Evolutionary conservation across 1,140 invertebrate species (phyloP).

Genomic region (Zaprionus capensis): DNA sequence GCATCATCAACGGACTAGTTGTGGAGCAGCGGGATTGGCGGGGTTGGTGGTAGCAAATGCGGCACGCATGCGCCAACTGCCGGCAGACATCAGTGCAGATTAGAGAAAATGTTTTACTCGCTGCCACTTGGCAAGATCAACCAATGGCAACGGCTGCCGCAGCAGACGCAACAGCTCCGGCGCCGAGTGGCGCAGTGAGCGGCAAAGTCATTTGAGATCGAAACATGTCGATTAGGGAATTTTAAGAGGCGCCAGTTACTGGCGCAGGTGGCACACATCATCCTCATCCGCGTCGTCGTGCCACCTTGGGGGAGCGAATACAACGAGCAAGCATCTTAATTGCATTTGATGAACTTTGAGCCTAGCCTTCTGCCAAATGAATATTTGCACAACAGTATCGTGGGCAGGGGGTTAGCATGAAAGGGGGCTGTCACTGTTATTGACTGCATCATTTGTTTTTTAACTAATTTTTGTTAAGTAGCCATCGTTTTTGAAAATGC

Average conservation of each 20-base stretch:
- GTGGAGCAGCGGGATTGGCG: conserved; percentile 4
- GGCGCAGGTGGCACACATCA: conserved; percentile 76
- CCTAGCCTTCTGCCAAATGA: conserved; percentile 55
- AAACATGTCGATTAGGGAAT: conserved; percentile 84
- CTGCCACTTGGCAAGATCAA: conserved; percentile 51
- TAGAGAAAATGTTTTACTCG: conserved; percentile 81
- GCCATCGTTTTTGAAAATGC: neutral
- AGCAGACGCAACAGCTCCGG: neutral
- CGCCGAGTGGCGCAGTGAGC: conserved; percentile 34
- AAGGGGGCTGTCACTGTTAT: neutral
- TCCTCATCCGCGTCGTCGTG: conserved; percentile 28
- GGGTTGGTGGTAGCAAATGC: conserved; percentile 59
- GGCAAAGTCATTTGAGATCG: conserved; percentile 79
- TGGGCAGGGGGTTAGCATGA: neutral
- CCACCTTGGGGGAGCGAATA: conserved; percentile 65
- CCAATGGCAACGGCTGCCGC: conserved; percentile 22
- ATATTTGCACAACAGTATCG: conserved; percentile 61
- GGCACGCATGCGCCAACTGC: conserved; percentile 58
- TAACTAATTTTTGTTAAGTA: conserved; percentile 39
- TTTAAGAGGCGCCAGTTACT: conserved; percentile 80
- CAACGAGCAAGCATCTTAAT: conserved; percentile 82
- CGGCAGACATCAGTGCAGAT: conserved; percentile 72
- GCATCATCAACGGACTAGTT: conserved; percentile 59
- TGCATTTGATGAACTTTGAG: conserved; percentile 83
- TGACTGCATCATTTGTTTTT: neutral